Evolutionary conservation across 1,140 invertebrate species (phyloP).

Genomic region (Drosophila persimilis): DNA sequence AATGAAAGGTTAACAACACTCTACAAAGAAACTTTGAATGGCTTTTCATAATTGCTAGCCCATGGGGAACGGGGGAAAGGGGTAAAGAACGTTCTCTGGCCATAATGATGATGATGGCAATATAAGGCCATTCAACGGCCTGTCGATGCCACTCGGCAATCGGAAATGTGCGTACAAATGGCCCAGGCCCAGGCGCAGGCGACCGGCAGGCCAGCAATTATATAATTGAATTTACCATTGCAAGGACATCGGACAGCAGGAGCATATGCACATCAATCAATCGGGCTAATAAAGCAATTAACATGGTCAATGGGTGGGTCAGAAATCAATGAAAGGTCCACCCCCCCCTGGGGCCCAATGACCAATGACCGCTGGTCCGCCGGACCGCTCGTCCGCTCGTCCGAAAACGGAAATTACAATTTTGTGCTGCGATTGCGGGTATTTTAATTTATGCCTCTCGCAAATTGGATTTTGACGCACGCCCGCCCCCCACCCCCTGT

Average conservation of each 20-base stretch:
- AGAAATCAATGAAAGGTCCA: constrained; percentile 47
- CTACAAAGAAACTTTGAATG: constrained; percentile 60
- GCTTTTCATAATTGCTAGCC: constrained; percentile 39
- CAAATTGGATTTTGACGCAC: constrained; percentile 66
- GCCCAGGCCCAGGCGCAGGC: neutral
- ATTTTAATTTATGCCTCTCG: constrained; percentile 67
- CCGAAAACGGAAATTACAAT: constrained; percentile 68
- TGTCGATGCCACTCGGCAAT: constrained; percentile 15
- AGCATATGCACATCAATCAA: constrained; percentile 60
- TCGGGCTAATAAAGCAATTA: constrained; percentile 77
- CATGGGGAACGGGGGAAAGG: neutral
- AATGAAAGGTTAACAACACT: constrained; percentile 78
- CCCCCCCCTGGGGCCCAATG: neutral
- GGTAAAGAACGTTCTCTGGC: constrained; percentile 10
- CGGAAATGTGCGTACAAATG: constrained; percentile 33
- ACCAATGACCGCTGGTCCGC: constrained; percentile 4
- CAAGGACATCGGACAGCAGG: constrained; percentile 28
- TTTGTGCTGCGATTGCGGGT: constrained; percentile 39
- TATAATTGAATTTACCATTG: constrained; percentile 68
- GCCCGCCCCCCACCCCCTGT: neutral
- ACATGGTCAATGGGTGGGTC: constrained; percentile 21
- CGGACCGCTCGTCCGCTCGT: constrained; percentile 9
- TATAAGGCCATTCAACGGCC: constrained; percentile 35
- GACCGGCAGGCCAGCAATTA: constrained; percentile 42
- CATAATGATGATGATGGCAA: constrained; percentile 52